Evolutionary conservation across 2,113 vertebrate species (phyloP), one percentile per base, ranked within the genome.

Genomic region (Rhynchomys soricoides): DNA sequence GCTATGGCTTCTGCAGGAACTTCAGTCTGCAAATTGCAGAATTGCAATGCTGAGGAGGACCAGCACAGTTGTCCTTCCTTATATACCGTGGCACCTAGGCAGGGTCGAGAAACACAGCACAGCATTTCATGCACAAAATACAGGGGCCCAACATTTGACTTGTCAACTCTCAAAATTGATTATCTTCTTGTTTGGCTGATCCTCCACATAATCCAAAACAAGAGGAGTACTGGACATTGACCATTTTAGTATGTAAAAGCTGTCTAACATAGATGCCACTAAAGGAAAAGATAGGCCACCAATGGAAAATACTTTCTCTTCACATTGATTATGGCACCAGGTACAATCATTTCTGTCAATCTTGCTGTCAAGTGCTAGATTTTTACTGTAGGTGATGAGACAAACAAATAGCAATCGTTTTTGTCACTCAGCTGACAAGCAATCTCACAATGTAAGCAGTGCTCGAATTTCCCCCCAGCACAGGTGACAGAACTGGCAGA

Each of bases 341-440:
- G 95, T 98, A 98, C 97, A 97, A 97, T 98, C 97, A 91, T 92
- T 94, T 94, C 59, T 82, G 98, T 97, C 98, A 82, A 90, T 91
- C 96, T 89, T 48, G 97, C 64, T 93, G 75, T 87, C 88, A 86
- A 93, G 96, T 90, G 94, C 95, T 96, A 85, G 34, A 52, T 86
- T 88, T 95, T 95, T 50, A 90, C 52, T 70, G 50, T 86, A 90
- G 57, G 57, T 40, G 52, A 91, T 12, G 57, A 66, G 83, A 91
- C 71, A 79, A 57, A 97, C 74, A 75, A 57, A 97, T 74, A 86
- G 73, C 48, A 91, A 4, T 26, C 50, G 71, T 5, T 34, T 34
- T 79, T 93, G n/a, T 50, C 34, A 37, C 5, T 40, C 11, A n/a
- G 73, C 64, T 88, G 74, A 77, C 64, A 45, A 21, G 19, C 37